Conservation (phyloP, 2,888 invertebrate genomes). For the Leptinotarsa haldemani region DNA sequence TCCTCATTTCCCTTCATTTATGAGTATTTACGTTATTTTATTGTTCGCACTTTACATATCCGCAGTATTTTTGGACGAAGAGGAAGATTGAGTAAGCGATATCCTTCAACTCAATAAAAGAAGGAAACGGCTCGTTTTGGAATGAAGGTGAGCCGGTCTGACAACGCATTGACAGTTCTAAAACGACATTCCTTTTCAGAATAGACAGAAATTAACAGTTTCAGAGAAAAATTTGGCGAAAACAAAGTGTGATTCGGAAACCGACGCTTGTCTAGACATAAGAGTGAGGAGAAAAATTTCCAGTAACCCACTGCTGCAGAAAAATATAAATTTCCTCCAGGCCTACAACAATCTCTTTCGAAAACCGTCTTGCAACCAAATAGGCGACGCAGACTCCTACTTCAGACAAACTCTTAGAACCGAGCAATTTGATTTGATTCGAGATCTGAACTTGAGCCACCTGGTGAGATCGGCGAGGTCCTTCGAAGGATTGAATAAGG, state of each 20-base stretch:
- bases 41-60: constrained; percentile 12
- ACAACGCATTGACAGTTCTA: constrained; percentile 34
- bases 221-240: constrained; percentile 45
- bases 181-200: constrained; percentile 44
- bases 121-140: not conserved
- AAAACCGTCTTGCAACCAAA: constrained; percentile 43
- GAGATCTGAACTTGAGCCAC: constrained; percentile 43
- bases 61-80: constrained; percentile 9
- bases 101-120: not conserved
- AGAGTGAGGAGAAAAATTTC: constrained; percentile 44
- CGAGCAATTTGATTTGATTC: constrained; percentile 56
- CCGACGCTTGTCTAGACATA: constrained; percentile 40
- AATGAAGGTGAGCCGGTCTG: constrained; percentile 44
- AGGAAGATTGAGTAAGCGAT: constrained; percentile 2
- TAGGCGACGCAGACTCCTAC: constrained; percentile 60
- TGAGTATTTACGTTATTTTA: constrained; percentile 21
- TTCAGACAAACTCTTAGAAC: constrained; percentile 60
- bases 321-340: constrained; percentile 51
- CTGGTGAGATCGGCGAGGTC: constrained; percentile 36
- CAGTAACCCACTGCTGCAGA: constrained; percentile 51
- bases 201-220: constrained; percentile 52
- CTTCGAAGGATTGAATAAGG: constrained; percentile 32
- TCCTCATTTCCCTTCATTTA: constrained; percentile 17
- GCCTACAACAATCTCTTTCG: constrained; percentile 51
- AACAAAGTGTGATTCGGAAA: constrained; percentile 39